These are phyloP conservation scores for Corythornis cristatus DNA, from an alignment of 2,113 vertebrate genomes.

Conservation along the genomic window DNA sequence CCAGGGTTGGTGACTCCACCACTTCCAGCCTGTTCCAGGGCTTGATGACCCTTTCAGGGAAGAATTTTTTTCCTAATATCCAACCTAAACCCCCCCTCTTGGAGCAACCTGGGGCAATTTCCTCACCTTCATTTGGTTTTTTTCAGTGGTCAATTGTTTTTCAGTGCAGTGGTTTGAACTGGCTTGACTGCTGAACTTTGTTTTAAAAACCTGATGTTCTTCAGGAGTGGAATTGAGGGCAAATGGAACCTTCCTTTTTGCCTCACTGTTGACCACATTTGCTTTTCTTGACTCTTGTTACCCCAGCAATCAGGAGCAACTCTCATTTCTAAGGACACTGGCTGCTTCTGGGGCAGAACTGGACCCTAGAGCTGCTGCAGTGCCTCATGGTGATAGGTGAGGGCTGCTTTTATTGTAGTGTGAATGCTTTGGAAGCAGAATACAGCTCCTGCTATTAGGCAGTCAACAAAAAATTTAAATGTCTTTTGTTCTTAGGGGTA, in stretches of 20 bases:
- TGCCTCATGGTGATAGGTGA: not conserved
- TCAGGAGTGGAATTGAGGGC: not conserved
- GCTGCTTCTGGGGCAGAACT: not conserved
- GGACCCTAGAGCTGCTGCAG: not conserved
- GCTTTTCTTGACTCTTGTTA: not conserved
- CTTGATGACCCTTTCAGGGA: too few species aligned
- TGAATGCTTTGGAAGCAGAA: not conserved
- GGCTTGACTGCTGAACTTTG: not conserved
- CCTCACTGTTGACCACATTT: not conserved
- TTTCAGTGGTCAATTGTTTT: not conserved
- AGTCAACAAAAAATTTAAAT: slow-evolving; percentile 11
- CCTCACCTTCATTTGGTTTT: not conserved
- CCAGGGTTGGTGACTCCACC: too few species aligned
- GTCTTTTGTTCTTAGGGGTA: slow-evolving; percentile 42
- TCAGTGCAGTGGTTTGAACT: not conserved
- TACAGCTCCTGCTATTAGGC: not conserved
- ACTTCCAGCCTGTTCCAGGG: too few species aligned
- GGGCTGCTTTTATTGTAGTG: not conserved
- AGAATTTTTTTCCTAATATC: too few species aligned
- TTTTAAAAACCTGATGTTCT: not conserved
- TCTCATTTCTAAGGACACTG: not conserved
- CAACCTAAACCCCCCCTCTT: too few species aligned
- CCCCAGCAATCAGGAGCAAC: not conserved
- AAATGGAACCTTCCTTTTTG: not conserved
- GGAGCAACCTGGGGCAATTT: not conserved